Evolutionary conservation across 2,888 invertebrate species (phyloP), one percentile per base, ranked within the genome.

Genomic region (Baccha elongata): DNA sequence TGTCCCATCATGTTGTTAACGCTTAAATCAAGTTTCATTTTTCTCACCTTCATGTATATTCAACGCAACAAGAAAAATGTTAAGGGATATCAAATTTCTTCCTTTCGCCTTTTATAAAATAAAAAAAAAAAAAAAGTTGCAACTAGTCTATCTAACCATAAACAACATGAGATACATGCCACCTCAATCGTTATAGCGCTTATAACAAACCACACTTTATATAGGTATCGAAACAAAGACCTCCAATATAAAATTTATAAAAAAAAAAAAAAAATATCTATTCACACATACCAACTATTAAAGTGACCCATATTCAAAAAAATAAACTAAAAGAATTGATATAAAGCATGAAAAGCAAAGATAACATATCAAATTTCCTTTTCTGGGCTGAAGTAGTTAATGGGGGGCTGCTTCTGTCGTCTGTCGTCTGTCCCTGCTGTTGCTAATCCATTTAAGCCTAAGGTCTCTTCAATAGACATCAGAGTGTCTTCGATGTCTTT

Each of bases 281-380:
- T 35, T 35, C 71, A 60, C 53, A 53, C 37, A 40, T 23, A 44
- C 37, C 40, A 60, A 50, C 62, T 55, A 64, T 69, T 58, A 74
- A 50, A 65, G 69, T 81, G 80, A 81, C 80, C 74, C 80, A 81
- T 75, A 81, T 81, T 68, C 50, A 17, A 37, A 60, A 65, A 58
- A 58, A 52, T 15, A 21, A 26, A 23, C 74, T 40, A 58, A 48
- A 60, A 6, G 53, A 76, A 76, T 58, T 58, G 55, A 71, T 58
- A 69, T 62, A 65, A 58, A 52, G 64, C 65, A 50, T 42, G 55
- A 46, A 67, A 62, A 68, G 53, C 40, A 17, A 42, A 65, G 74
- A 73, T 69, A 74, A 44, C 62, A 60, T 71, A 81, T 81, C 75
- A 65, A 81, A 81, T 81, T 81, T 81, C 80, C 64, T 64, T 81